phyloP scores from a whole-genome alignment of 2,888 invertebrate species.

The Horisme vitalbata region DNA sequence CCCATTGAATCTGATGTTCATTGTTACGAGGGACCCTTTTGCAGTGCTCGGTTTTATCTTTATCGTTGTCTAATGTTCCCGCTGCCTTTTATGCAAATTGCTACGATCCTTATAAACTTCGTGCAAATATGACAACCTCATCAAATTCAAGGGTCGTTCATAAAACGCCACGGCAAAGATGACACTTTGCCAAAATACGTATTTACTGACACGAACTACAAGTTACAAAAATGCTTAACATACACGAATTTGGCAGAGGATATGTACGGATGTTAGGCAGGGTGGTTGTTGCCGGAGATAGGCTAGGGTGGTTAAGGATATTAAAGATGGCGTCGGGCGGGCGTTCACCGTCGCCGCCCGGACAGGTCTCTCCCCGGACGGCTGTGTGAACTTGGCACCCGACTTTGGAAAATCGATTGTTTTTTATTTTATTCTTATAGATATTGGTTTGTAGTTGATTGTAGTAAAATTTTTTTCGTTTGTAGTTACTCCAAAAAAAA shows the following conservation, averaged over 20 bases:
- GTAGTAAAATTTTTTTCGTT: too few species aligned
- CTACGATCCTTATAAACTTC: constrained; percentile 13
- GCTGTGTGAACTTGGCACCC: too few species aligned
- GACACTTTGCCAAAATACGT: constrained; percentile 7
- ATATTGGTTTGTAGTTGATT: too few species aligned
- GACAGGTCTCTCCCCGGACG: constrained; percentile 13
- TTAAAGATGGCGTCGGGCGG: constrained; percentile 42
- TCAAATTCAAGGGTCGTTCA: constrained; percentile 2
- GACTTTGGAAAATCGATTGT: too few species aligned
- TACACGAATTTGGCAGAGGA: constrained; percentile 9
- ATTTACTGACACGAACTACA: constrained; percentile 10
- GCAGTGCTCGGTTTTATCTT: constrained; percentile 13
- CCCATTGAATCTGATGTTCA: constrained; percentile 29
- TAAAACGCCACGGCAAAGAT: constrained; percentile 2
- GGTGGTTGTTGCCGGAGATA: constrained; percentile 15
- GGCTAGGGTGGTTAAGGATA: constrained; percentile 31
- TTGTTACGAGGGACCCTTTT: constrained; percentile 23
- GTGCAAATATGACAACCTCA: constrained; percentile 27
- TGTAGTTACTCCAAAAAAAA: too few species aligned
- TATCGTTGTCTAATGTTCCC: constrained; percentile 21
- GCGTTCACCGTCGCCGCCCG: constrained; percentile 34
- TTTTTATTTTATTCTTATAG: too few species aligned
- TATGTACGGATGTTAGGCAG: background rate
- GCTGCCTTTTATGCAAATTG: constrained; percentile 23
- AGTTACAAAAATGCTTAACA: constrained; percentile 2